phyloP scores from a whole-genome alignment of 1,140 invertebrate genomes.

The Drosophila funebris region DNA sequence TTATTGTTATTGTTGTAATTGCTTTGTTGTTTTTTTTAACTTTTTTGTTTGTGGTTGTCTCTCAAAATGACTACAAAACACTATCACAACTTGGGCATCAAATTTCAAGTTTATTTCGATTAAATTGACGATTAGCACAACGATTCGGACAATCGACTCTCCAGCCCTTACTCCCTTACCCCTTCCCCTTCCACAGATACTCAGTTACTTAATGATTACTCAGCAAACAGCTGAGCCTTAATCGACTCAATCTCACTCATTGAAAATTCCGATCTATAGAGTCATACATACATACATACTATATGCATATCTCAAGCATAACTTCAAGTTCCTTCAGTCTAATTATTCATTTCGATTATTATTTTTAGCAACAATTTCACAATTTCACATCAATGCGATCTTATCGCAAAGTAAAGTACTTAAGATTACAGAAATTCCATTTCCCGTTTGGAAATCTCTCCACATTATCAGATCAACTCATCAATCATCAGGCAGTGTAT shows the following conservation, averaged over 20 bases:
- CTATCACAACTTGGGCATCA: slow-evolving; percentile 65
- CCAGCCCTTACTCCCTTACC: neutral
- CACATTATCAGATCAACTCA: slow-evolving; percentile 2
- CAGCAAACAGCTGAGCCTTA: neutral
- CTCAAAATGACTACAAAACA: slow-evolving; percentile 74
- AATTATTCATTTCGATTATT: neutral
- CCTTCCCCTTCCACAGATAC: neutral
- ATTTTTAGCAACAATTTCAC: neutral
- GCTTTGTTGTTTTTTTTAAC: slow-evolving; percentile 30
- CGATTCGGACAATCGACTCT: slow-evolving; percentile 11
- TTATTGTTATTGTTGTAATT: slow-evolving; percentile 31
- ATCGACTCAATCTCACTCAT: no score
- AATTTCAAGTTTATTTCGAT: slow-evolving; percentile 69
- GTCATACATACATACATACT: neutral
- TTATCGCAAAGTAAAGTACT: neutral
- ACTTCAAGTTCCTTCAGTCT: no score
- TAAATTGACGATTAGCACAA: slow-evolving; percentile 60
- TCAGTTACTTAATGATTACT: neutral
- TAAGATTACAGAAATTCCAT: slow-evolving; percentile 8
- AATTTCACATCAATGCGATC: neutral
- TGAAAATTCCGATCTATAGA: slow-evolving; percentile 5
- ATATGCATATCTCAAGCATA: neutral
- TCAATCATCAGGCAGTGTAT: neutral
- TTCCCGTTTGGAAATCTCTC: neutral
- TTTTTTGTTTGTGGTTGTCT: slow-evolving; percentile 51